Percentiles rank a stretch among this genome's conserved stretches.
Evolutionary conservation across 2,113 vertebrate species (phyloP).

Genomic region (Psilopsiagon aurifrons): DNA sequence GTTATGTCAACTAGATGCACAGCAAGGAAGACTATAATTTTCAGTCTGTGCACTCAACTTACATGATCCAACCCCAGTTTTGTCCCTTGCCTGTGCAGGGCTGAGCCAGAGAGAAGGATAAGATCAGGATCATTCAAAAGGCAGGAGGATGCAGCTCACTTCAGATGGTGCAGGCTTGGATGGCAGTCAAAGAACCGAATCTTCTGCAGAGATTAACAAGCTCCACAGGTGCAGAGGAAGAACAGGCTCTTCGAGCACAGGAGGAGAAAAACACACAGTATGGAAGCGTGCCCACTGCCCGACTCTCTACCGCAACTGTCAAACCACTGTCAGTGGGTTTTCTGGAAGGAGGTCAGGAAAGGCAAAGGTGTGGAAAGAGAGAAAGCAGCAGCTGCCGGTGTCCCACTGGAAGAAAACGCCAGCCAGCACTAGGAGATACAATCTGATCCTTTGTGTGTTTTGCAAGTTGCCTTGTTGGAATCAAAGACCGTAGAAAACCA

Average conservation of each 20-base stretch:
- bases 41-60: background rate
- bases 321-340: constrained; percentile 60
- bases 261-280: constrained; percentile 54
- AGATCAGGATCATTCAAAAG: background rate
- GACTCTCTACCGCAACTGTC: constrained; percentile 11
- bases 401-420: background rate
- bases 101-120: background rate
- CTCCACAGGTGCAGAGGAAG: constrained; percentile 66
- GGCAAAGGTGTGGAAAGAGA: constrained; percentile 50
- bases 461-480: constrained; percentile 42
- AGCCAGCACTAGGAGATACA: constrained; percentile 2
- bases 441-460: constrained; percentile 35
- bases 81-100: background rate
- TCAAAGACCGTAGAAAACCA: constrained; percentile 54
- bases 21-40: background rate
- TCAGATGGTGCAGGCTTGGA: constrained; percentile 54
- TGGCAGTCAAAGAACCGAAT: constrained; percentile 40
- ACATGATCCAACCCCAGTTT: background rate
- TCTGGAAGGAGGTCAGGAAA: constrained; percentile 45
- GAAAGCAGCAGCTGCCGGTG: constrained; percentile 20
- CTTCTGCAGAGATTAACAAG: constrained; percentile 61
- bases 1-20: background rate
- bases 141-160: constrained; percentile 10
- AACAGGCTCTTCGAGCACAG: constrained; percentile 48
- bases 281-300: constrained; percentile 48